A percentile compares a stretch with the other conserved stretches of the same genome.
Conservation (phyloP, 2,888 invertebrate species). For the Trichacis sp. region DNA sequence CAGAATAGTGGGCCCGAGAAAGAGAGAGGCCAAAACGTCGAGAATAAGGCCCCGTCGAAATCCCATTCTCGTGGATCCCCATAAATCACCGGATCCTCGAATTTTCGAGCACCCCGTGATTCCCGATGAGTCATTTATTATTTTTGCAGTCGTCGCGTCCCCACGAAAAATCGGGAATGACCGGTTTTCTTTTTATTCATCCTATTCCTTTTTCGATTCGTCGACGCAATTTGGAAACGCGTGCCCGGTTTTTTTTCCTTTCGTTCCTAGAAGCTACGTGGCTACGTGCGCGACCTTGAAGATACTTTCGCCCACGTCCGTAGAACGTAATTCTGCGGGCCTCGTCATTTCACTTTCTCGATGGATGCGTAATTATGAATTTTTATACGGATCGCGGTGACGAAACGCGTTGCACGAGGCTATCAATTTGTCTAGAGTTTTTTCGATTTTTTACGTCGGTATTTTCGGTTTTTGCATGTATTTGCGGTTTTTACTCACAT, state of each 20-base stretch:
- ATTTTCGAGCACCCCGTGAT: too few relatives aligned
- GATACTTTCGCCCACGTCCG: background rate
- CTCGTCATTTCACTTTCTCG: background rate
- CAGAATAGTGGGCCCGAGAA: slow-evolving; percentile 29
- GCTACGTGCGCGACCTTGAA: background rate
- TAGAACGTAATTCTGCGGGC: slow-evolving; percentile 28
- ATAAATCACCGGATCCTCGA: too few relatives aligned
- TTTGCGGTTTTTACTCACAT: too few relatives aligned
- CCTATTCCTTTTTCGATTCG: too few relatives aligned
- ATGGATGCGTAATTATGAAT: background rate
- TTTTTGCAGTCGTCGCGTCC: background rate
- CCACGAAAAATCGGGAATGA: background rate
- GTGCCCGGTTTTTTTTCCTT: background rate
- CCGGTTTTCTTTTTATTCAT: background rate
- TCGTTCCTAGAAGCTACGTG: background rate
- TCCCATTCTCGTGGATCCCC: too few relatives aligned
- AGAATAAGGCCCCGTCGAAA: too few relatives aligned
- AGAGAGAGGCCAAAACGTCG: slow-evolving; percentile 20
- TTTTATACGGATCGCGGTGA: too few relatives aligned
- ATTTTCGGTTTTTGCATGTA: too few relatives aligned
- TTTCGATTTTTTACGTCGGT: too few relatives aligned
- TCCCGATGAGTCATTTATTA: background rate
- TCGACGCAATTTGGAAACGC: background rate
- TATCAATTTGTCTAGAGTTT: too few relatives aligned
- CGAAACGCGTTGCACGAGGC: too few relatives aligned